Evolutionary conservation across 2,888 invertebrate genomes (phyloP).

Genomic region (Penaeus monodon): DNA sequence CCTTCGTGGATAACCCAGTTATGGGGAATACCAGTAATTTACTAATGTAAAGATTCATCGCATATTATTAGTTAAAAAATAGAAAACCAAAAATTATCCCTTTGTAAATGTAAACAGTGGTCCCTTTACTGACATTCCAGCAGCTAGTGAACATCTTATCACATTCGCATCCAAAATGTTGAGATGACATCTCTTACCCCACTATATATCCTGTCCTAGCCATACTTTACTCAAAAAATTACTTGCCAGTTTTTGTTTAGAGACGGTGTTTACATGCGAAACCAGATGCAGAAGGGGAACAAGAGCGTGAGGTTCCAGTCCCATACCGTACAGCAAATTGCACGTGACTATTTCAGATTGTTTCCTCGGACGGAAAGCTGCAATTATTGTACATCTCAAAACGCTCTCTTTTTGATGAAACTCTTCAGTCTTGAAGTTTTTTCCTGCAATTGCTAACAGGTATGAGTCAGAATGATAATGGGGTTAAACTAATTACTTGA

Average conservation of each 20-base stretch:
- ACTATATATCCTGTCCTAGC: too few species aligned
- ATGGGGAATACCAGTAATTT: too few species aligned
- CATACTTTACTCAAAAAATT: constrained; percentile 13
- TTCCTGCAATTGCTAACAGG: constrained; percentile 77
- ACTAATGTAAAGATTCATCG: too few species aligned
- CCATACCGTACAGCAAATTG: constrained; percentile 86
- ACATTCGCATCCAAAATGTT: too few species aligned
- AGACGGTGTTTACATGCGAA: constrained; percentile 66
- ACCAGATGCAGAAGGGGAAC: constrained; percentile 68
- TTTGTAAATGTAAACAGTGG: too few species aligned
- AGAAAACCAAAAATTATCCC: too few species aligned
- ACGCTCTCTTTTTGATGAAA: constrained; percentile 83
- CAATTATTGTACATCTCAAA: constrained; percentile 90
- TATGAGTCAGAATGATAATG: constrained; percentile 51
- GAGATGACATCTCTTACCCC: too few species aligned
- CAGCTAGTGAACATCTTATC: too few species aligned
- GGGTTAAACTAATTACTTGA: background rate
- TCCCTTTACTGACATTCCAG: too few species aligned
- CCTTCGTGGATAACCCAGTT: too few species aligned
- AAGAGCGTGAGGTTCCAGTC: constrained; percentile 69
- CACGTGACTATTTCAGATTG: constrained; percentile 87
- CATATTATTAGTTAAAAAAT: too few species aligned
- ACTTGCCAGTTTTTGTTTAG: constrained; percentile 52
- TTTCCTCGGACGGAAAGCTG: constrained; percentile 78
- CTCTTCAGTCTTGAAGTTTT: constrained; percentile 85